Conservation (phyloP, 1,140 invertebrate species). For the Amyelois transitella region DNA sequence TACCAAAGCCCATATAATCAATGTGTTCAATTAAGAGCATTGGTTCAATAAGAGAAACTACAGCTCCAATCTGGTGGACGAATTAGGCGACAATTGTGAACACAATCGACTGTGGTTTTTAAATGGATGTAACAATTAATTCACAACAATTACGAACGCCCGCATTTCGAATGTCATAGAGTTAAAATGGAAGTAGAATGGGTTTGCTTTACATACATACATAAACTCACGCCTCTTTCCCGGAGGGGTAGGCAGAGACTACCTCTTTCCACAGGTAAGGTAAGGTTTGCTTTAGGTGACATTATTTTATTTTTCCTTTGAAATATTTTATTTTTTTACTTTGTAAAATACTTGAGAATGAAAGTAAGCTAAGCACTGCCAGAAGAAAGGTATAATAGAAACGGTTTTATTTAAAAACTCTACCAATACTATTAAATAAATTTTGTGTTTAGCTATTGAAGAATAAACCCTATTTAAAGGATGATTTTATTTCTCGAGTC, state of each 20-base stretch:
- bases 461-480: not conserved
- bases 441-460: not conserved
- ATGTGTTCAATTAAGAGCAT: conserved; percentile 42
- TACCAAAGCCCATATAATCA: conserved; percentile 27
- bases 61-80: conserved; percentile 49
- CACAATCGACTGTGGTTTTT: conserved; percentile 66
- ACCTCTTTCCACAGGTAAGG: too few relatives aligned
- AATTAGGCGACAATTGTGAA: conserved; percentile 54
- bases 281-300: too few relatives aligned
- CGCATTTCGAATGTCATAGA: conserved; percentile 57
- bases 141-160: conserved; percentile 69
- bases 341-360: too few relatives aligned
- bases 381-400: too few relatives aligned
- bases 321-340: too few relatives aligned
- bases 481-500: not conserved
- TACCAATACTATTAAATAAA: not conserved
- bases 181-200: conserved; percentile 6
- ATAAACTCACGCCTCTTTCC: too few relatives aligned
- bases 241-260: too few relatives aligned
- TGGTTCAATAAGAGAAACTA: conserved; percentile 53
- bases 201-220: not conserved
- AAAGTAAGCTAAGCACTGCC: too few relatives aligned
- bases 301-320: too few relatives aligned
- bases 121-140: conserved; percentile 74
- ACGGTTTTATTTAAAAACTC: too few relatives aligned